Conservation (phyloP, 1,140 invertebrate genomes). For the Zaprionus ornatus region DNA sequence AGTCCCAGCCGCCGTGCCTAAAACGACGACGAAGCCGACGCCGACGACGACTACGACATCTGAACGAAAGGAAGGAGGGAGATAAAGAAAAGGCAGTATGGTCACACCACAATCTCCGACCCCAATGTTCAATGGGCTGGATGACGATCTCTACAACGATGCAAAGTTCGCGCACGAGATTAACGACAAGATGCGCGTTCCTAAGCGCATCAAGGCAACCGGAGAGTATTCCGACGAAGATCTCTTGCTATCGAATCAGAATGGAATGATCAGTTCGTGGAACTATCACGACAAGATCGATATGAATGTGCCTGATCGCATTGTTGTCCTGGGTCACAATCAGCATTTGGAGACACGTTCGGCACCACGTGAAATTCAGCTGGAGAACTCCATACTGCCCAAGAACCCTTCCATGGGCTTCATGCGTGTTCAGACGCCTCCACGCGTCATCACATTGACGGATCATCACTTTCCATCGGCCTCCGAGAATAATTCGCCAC, state of each 20-base stretch:
- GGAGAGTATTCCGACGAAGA: conserved; percentile 88
- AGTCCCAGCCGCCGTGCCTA: conserved; percentile 14
- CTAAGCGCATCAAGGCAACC: conserved; percentile 90
- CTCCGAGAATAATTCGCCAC: conserved; percentile 86
- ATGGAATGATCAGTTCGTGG: conserved; percentile 87
- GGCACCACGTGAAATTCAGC: conserved; percentile 91
- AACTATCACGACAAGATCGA: conserved; percentile 90
- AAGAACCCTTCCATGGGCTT: conserved; percentile 87
- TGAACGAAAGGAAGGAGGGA: conserved; percentile 1
- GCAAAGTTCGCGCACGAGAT: conserved; percentile 90
- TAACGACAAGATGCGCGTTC: conserved; percentile 91
- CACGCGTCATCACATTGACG: conserved; percentile 91
- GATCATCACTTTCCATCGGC: conserved; percentile 91
- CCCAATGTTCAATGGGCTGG: conserved; percentile 85
- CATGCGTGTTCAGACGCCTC: conserved; percentile 91
- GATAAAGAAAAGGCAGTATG: conserved; percentile 79
- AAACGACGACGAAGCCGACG: neutral
- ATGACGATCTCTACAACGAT: conserved; percentile 88
- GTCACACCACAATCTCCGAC: conserved; percentile 86
- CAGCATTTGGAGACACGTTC: conserved; percentile 92
- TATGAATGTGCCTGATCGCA: conserved; percentile 96
- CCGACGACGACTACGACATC: neutral
- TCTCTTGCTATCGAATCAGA: conserved; percentile 84
- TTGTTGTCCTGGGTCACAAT: conserved; percentile 93
- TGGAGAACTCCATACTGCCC: conserved; percentile 92